Base-by-base conservation (phyloP, 1,140 invertebrate species). In the Caenorhabditis tropicalis region DNA sequence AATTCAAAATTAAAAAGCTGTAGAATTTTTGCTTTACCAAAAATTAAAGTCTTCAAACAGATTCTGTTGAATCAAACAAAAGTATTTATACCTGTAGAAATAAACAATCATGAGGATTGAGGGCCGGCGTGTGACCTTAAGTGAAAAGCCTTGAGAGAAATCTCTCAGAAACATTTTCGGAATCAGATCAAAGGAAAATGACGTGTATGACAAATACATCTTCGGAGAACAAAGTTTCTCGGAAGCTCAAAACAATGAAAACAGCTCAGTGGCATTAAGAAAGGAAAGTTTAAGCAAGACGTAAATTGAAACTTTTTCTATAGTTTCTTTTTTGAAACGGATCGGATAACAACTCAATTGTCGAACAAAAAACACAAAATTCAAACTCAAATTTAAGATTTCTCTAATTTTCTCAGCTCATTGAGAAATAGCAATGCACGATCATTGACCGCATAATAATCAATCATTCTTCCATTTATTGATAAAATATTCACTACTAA, bases 281-380 rank as follows among this genome's bases (percentile, higher is more conserved):
- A 56, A 10, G 2, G 21, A 27, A 12, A 56, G 21, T 24, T 51
- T 10, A 51, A 5, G n/a, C 48, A 19, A 51, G n/a, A 51, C 48
- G 48, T 51, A 74, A 74, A 74, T 74, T 74, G 65, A 74, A 74
- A 43, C 65, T 43, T 21, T 74, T 74, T 39, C n/a, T 4, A 27
- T 39, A 21, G 19, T 43, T 24, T 74, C 65, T 74, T 31, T 74
- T 74, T 43, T 24, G 6, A 74, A 74, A 21, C 65, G 12, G n/a
- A 19, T 74, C 65, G n/a, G n/a, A 74, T 74, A 43, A 74, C 65
- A 74, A 27, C 31, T 36, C 10, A 19, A 74, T 74, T 5, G 36
- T n/a, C 12, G 15, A 7, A 7, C 9, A n/a, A 16, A 2, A 19
- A 65, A n/a, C 16, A 74, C n/a, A 74, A 31, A n/a, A 46, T 43